These are phyloP conservation scores for Solea senegalensis DNA, from an alignment of 2,113 vertebrate genomes.

Conservation along the genomic window DNA sequence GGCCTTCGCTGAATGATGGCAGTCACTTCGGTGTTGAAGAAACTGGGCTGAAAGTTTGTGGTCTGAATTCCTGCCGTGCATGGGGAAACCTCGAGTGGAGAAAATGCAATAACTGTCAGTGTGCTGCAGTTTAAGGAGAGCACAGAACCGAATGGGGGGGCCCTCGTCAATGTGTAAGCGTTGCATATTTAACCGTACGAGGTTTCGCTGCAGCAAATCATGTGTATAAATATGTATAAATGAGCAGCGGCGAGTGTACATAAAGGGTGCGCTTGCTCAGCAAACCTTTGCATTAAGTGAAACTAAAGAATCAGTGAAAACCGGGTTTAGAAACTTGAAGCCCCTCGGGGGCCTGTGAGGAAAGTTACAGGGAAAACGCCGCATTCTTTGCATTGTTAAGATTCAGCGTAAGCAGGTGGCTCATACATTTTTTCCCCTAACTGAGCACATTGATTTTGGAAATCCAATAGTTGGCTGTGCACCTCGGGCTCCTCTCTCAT, in stretches of 20 bases:
- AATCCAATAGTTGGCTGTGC: conserved; percentile 62
- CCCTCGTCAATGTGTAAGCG: background rate
- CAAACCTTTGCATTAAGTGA: conserved; percentile 34
- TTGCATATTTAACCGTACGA: background rate
- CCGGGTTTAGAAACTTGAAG: conserved; percentile 30
- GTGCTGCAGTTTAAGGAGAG: conserved; percentile 17
- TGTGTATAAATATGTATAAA: conserved; percentile 37
- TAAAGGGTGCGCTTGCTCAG: conserved; percentile 30
- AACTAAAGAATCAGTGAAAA: conserved; percentile 24
- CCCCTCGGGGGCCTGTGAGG: conserved; percentile 21
- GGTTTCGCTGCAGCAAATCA: conserved; percentile 9
- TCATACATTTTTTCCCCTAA: conserved; percentile 59
- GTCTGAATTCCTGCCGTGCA: conserved; percentile 38
- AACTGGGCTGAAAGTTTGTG: conserved; percentile 11
- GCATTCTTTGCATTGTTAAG: conserved; percentile 30
- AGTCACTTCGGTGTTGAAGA: background rate
- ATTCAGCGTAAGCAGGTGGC: conserved; percentile 53
- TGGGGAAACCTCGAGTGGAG: conserved; percentile 4
- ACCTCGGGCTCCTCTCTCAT: conserved; percentile 61
- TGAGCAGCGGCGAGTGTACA: conserved; percentile 21
- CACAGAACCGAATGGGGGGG: conserved; percentile 11
- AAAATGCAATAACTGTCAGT: conserved; percentile 19
- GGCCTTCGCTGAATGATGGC: background rate
- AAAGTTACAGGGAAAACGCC: background rate
- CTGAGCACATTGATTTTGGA: conserved; percentile 66